These are phyloP conservation scores for Hedychridium roseum DNA, from an alignment of 2,888 invertebrate genomes.

Conservation along the genomic window DNA sequence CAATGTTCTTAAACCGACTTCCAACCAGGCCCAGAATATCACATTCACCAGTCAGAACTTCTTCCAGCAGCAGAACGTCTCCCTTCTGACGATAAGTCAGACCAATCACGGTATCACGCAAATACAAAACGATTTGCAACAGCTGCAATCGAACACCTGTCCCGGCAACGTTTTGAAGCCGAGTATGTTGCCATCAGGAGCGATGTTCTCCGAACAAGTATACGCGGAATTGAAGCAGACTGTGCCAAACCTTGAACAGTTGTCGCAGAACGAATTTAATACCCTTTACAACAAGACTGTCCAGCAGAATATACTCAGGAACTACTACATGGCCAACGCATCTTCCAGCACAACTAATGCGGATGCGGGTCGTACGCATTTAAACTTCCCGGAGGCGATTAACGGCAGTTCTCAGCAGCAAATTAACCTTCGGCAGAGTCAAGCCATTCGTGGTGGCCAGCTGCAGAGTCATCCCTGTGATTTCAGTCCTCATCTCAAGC, in stretches of 20 bases:
- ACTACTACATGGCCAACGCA: constrained; percentile 48
- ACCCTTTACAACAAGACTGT: constrained; percentile 61
- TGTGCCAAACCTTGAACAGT: constrained; percentile 58
- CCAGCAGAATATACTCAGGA: constrained; percentile 58
- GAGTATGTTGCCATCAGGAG: constrained; percentile 28
- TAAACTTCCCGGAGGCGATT: constrained; percentile 16
- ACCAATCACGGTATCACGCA: constrained; percentile 39
- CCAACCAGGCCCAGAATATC: constrained; percentile 8
- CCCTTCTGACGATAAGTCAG: constrained; percentile 6
- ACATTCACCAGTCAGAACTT: constrained; percentile 10
- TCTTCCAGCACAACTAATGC: constrained; percentile 12
- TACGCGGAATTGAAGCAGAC: constrained; percentile 59
- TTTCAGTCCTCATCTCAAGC: constrained; percentile 54
- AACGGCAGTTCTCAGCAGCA: constrained; percentile 21
- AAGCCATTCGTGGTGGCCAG: constrained; percentile 31
- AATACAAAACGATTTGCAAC: constrained; percentile 48
- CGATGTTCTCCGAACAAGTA: constrained; percentile 54
- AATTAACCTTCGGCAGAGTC: constrained; percentile 14
- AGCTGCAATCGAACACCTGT: constrained; percentile 14
- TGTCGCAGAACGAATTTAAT: constrained; percentile 61
- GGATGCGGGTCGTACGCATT: constrained; percentile 23
- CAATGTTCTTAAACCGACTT: constrained; percentile 1
- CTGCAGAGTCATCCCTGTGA: constrained; percentile 47
- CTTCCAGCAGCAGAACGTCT: constrained; percentile 22
- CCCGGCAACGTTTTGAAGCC: constrained; percentile 30